Conservation (phyloP, 2,113 vertebrate genomes). For the Onychorhynchus coronatus region DNA sequence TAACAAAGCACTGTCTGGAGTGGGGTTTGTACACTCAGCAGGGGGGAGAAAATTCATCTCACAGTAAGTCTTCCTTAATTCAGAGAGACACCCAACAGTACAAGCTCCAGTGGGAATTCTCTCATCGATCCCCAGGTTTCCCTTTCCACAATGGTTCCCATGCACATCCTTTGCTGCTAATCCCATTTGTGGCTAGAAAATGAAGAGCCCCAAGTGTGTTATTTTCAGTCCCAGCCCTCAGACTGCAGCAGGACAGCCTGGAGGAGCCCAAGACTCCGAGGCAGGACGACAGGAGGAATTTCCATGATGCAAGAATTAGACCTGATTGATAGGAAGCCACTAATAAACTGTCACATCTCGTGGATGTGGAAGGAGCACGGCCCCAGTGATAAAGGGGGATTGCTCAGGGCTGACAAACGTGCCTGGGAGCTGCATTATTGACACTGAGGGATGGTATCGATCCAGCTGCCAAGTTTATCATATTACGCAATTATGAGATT, state of each 20-base stretch:
- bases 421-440: constrained; percentile 66
- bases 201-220: constrained; percentile 46
- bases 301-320: constrained; percentile 55
- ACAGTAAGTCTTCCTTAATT: neutral
- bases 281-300: constrained; percentile 55
- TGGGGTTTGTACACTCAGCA: neutral
- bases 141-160: constrained; percentile 41
- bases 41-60: neutral
- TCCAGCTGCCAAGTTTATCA: constrained; percentile 80
- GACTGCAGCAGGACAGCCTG: neutral
- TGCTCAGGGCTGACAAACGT: constrained; percentile 75
- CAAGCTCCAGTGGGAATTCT: neutral
- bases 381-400: constrained; percentile 85
- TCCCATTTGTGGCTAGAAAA: constrained; percentile 50
- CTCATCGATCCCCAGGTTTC: constrained; percentile 49
- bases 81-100: neutral
- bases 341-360: constrained; percentile 73
- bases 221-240: constrained; percentile 22
- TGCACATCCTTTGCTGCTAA: constrained; percentile 6
- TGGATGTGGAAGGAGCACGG: constrained; percentile 65
- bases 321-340: constrained; percentile 70
- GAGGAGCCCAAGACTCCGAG: neutral
- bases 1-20: neutral
- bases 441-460: constrained; percentile 79
- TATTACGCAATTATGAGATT: constrained; percentile 85